Evolutionary conservation across 2,888 invertebrate genomes (phyloP), one percentile per base, ranked within the genome.

Genomic region (Latheticus oryzae): DNA sequence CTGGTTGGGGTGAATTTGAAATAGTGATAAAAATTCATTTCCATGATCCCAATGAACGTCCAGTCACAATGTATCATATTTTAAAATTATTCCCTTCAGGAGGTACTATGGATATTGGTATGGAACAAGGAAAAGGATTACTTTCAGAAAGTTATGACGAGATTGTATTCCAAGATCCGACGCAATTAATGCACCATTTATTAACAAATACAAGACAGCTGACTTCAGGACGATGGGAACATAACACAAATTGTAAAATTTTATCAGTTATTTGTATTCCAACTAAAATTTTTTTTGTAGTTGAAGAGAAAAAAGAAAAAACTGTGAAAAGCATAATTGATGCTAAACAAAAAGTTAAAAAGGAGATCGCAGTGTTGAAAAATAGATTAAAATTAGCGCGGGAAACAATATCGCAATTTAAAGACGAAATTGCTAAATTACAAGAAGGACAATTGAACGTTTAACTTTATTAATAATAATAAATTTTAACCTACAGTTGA

Each of bases 1-100:
- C 98, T 0, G 98, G 98, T 1, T 99, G 99, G 98, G 99, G 99
- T 65, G 99, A 99, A 81, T 99, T 99, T 77, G 98, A 99, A 80
- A 93, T 98, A 63, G 92, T 95, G 21, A 97, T 99, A 48, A 97
- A 97, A 78, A 93, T 99, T 60, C 95, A 95, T 78, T 99, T 99
- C 71, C 90, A 93, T 74, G 98, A 99, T 82, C 93, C 94, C 1
- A 95, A 95, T 72, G 99, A 97, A 79, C 84, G 93, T 75, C 93
- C 95, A 8, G 93, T 97, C 0, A 97, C 96, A 0, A 83, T 97
- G 63, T 97, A 96, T 78, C 97, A 98, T 76, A 90, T 96, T 42
- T 80, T 98, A 38, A 97, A 97, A 80, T 79, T 98, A 5, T 98
- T 97, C 78, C 95, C 95, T 80, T 91, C 93, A 2, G 87, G 87